Evolutionary conservation across 2,797 vertebrate genomes (phyloP), one percentile per base, ranked within the genome.

Genomic region (Smutsia temminckii): DNA sequence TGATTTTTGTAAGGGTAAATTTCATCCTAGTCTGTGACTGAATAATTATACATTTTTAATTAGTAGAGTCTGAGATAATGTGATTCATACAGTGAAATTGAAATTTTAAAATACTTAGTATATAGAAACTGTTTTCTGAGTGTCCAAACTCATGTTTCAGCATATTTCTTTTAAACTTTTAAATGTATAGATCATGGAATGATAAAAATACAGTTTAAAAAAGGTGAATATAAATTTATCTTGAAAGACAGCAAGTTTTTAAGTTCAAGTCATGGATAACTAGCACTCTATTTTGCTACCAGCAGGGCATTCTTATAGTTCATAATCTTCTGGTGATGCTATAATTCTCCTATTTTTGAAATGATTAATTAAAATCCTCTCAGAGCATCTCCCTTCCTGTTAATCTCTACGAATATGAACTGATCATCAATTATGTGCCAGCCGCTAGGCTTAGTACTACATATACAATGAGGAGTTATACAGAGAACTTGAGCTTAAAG

Each of bases 11-110:
- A 5, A 95, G 68, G 23, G 37, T 77, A 93, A 95, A 96, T 94
- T 95, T 93, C 6, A 91, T n/a, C 63, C 49, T 87, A 57, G 21
- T 85, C n/a, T 94, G 42, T 77, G 53, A 84, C 85, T 74, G 78
- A 89, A 72, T 94, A 96, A 93, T 96, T 96, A 95, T 16, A 75
- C 40, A 90, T 94, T 83, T 90, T 96, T 90, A 97, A 95, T 95
- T 93, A 66, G 63, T 53, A 32, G 71, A 90, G 16, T 88, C n/a
- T 90, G 61, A 95, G 85, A 87, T 75, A 87, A 85, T 75, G 37
- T 80, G n/a, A 68, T 63, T 91, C 68, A n/a, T 90, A 27, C 37
- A 46, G 21, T 53, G 2, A 90, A 90, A 79, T 9, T 77, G 27
- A 87, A 93, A 95, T 85, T 85, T 88, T 61, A 91, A 77, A 96